These are phyloP conservation scores for Ianthella basta DNA, from an alignment of 37 sponge, comb jelly and placozoan genomes.

Conservation along the genomic window DNA sequence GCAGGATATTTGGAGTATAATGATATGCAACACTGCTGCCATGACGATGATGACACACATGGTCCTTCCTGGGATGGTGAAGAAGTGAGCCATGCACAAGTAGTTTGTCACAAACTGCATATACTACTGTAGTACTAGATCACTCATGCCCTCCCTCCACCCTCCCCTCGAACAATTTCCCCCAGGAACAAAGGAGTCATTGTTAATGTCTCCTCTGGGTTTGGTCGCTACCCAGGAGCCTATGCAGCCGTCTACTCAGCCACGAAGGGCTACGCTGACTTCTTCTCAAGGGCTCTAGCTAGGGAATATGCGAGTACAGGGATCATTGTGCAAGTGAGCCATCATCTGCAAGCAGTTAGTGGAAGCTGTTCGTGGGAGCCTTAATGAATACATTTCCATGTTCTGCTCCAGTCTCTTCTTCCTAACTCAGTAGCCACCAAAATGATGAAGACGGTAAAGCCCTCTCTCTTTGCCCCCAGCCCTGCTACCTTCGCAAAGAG, in stretches of 20 bases:
- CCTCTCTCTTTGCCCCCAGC: background rate
- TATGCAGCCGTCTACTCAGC: constrained; percentile 24
- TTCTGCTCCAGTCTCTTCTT: background rate
- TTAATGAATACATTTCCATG: too few relatives aligned
- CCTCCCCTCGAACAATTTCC: too few relatives aligned
- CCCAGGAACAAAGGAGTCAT: constrained; percentile 35
- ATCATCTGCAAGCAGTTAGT: background rate
- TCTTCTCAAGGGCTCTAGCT: constrained; percentile 59
- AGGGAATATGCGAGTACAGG: constrained; percentile 60
- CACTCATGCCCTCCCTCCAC: too few relatives aligned
- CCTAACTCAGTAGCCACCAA: constrained; percentile 11
- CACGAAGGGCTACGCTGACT: constrained; percentile 53
- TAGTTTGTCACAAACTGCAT: too few relatives aligned
- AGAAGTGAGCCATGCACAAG: too few relatives aligned
- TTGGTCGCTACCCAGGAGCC: constrained; percentile 10
- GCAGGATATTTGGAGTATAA: constrained; percentile 19
- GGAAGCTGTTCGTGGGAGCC: background rate
- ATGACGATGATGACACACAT: constrained; percentile 29
- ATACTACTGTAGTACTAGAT: too few relatives aligned
- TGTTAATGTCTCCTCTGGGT: constrained; percentile 31
- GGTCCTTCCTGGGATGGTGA: constrained; percentile 30
- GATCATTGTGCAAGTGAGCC: constrained; percentile 73
- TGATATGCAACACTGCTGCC: constrained; percentile 26
- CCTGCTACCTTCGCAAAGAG: constrained; percentile 9
- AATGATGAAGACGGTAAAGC: background rate